Evolutionary conservation across 23 tunicate species (phyloP).

Genomic region (Trididemnum nubilum): DNA sequence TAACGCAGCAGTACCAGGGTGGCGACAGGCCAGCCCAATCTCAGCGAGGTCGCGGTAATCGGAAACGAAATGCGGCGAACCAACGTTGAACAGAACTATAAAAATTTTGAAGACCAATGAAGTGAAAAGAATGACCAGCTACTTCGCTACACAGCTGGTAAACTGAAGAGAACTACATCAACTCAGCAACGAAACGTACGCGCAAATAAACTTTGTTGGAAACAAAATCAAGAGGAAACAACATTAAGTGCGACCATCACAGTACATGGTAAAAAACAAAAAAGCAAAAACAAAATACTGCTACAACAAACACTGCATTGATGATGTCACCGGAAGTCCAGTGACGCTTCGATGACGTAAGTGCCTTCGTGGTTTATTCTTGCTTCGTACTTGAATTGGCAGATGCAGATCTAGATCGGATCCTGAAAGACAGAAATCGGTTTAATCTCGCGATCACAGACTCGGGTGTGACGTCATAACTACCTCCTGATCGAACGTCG

Average conservation of each 20-base stretch:
- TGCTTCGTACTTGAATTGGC: not conserved
- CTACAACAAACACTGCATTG: not conserved
- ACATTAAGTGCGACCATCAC: not conserved
- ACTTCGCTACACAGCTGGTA: no score
- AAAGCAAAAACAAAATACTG: not conserved
- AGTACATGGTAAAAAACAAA: not conserved
- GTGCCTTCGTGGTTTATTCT: not conserved
- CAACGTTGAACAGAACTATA: no score
- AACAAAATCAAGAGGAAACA: not conserved
- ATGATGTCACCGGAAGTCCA: not conserved
- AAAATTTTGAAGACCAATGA: no score
- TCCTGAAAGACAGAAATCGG: not conserved
- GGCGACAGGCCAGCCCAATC: no score
- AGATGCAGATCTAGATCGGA: constrained; percentile 2
- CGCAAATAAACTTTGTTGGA: no score
- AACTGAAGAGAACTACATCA: no score
- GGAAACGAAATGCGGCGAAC: no score
- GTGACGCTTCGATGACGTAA: not conserved
- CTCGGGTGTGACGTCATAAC: not conserved
- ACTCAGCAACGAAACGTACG: no score
- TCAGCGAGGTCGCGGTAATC: no score
- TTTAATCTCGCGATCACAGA: no score
- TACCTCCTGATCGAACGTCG: not conserved
- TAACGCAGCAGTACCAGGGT: no score
- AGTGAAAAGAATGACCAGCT: no score